Base-by-base conservation (phyloP, 2,113 vertebrate genomes). In the Athene noctua region DNA sequence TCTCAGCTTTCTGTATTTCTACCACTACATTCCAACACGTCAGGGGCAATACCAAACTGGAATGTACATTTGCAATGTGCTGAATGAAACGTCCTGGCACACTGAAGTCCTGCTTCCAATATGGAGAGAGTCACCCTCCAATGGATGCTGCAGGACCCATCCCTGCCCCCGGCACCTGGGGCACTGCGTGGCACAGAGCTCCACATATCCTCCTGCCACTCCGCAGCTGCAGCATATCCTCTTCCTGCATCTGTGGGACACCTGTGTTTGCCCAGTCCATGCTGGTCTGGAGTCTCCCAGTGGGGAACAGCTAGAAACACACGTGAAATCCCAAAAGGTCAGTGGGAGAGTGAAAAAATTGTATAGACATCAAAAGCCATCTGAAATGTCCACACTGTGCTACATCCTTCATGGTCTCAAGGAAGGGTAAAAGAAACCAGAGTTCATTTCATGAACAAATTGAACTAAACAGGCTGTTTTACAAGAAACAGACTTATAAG, bases 41-140 rank as follows among this genome's bases (percentile, higher is more conserved):
- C 83, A 15, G 0, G 0, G 29, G 38, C 51, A 85, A 18, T 42
- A 15, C 11, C 29, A 19, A 73, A 72, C 38, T 46, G 74, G 66
- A 63, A 78, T 1, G 14, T 2, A 3, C 25, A 6, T 71, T 80
- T 83, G 38, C 34, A 62, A 42, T 0, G 1, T 5, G 15, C 25
- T 59, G 58, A 51, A 59, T 32, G 38, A 49, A 83, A 52, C 0
- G 1, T 11, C 40, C 44, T 36, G 59, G 25, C 0, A 1, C 2
- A 1, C 25, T 20, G 38, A 25, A 47, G 40, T 67, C 26, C 54
- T 36, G 25, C 18, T 70, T 66, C 80, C 72, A 38, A 8, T 47
- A 15, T 0, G 1, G 52, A 38, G 32, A 22, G 15, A 40, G 27
- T 5, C 32, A 23, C 63, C 10, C 14, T 73, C 13, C 34, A 3